Percentiles rank a stretch among this genome's conserved stretches.
Evolutionary conservation across 92 coral and sea anemone genomes (phyloP).

Genomic region (Porites lobata): DNA sequence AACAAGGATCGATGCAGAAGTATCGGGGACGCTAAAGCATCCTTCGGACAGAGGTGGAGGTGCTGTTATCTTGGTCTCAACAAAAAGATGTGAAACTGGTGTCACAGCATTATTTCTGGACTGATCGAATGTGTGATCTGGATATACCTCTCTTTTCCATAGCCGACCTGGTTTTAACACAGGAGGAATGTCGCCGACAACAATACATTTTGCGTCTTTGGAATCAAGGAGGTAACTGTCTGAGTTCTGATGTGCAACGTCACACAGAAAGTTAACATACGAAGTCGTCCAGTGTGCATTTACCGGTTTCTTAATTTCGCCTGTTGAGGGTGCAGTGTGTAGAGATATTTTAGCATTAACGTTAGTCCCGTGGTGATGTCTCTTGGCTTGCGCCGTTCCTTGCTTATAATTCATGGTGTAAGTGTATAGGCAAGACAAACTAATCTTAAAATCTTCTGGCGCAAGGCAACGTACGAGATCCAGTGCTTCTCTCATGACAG

Average conservation of each 20-base stretch:
- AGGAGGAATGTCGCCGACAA: conserved; percentile 63
- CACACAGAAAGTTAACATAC: conserved; percentile 66
- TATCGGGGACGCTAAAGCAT: conserved; percentile 27
- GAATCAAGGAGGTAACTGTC: conserved; percentile 55
- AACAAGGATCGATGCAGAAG: conserved; percentile 6
- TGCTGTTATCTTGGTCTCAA: conserved; percentile 50
- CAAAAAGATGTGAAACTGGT: conserved; percentile 67
- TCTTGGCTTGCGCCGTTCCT: conserved; percentile 58
- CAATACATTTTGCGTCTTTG: conserved; percentile 58
- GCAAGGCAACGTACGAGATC: conserved; percentile 52
- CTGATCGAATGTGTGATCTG: conserved; percentile 71
- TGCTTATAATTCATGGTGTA: conserved; percentile 63
- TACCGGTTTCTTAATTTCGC: conserved; percentile 42
- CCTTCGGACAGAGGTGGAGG: conserved; percentile 21
- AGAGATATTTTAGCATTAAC: conserved; percentile 71
- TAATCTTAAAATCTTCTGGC: conserved; percentile 36
- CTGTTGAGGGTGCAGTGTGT: conserved; percentile 63
- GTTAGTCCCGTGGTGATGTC: conserved; percentile 65
- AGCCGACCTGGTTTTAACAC: conserved; percentile 56
- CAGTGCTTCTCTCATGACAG: conserved; percentile 65
- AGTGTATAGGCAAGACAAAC: conserved; percentile 58
- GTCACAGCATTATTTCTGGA: conserved; percentile 60
- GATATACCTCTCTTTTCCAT: conserved; percentile 64
- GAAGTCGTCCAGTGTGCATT: conserved; percentile 71
- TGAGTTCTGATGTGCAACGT: conserved; percentile 53